These are phyloP conservation scores for Mus spretus DNA, from an alignment of 2,797 vertebrate genomes.

Conservation along the genomic window DNA sequence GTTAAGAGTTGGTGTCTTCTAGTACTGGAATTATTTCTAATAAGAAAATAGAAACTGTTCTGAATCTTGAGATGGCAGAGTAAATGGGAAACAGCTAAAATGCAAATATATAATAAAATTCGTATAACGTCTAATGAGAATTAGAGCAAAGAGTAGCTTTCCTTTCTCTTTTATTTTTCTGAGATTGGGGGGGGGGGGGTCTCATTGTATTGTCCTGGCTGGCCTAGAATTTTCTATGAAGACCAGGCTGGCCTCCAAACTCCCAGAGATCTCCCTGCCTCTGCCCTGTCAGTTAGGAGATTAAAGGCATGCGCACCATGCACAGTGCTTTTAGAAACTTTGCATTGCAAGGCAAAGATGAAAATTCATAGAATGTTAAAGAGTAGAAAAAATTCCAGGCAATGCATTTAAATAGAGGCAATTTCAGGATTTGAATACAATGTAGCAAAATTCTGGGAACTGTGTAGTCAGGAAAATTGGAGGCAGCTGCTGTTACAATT, in stretches of 20 bases:
- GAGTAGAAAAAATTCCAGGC: background rate
- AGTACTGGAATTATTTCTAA: constrained; percentile 12
- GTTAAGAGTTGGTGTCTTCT: background rate
- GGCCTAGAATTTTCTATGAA: background rate
- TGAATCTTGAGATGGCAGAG: background rate
- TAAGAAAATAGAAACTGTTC: constrained; percentile 8
- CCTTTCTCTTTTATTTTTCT: background rate
- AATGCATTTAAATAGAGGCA: background rate
- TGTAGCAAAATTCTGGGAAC: background rate
- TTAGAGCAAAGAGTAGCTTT: background rate
- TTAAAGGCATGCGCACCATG: background rate
- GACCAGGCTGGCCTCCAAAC: background rate
- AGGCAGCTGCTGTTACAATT: background rate
- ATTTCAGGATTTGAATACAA: background rate
- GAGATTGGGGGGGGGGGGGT: background rate
- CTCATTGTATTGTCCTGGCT: no score
- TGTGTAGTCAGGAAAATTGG: background rate
- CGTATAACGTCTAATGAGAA: background rate
- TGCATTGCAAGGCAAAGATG: constrained; percentile 9
- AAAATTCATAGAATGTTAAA: background rate
- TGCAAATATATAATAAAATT: constrained; percentile 9
- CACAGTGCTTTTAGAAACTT: background rate
- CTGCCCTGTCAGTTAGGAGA: background rate
- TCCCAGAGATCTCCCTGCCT: background rate
- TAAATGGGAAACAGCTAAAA: constrained; percentile 10